These are phyloP conservation scores for Argynnis bischoffii DNA, from an alignment of 2,888 invertebrate genomes.

Conservation along the genomic window DNA sequence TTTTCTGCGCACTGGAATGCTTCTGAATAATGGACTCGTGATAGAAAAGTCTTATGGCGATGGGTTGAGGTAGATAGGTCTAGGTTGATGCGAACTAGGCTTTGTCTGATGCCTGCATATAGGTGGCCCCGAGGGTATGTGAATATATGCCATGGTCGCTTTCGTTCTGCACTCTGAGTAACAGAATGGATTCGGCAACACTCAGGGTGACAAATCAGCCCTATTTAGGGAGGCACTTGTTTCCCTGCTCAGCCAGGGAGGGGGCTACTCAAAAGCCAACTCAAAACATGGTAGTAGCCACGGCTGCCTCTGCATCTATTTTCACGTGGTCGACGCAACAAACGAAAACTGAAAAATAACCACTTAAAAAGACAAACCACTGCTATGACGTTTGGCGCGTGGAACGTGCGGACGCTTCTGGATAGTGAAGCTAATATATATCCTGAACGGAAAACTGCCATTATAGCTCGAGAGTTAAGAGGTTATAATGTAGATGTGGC, in stretches of 20 bases:
- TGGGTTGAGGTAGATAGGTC: constrained; percentile 29
- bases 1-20: too few relatives aligned
- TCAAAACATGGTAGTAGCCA: constrained; percentile 30
- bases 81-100: constrained; percentile 10
- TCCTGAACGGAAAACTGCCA: constrained; percentile 19
- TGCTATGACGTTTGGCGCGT: constrained; percentile 24
- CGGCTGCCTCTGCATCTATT: constrained; percentile 28
- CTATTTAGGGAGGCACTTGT: constrained; percentile 44
- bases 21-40: too few relatives aligned
- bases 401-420: constrained; percentile 10
- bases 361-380: neutral
- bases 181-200: constrained; percentile 19
- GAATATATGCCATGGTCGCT: constrained; percentile 19
- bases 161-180: constrained; percentile 11
- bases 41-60: too few relatives aligned
- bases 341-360: neutral
- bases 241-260: constrained; percentile 39
- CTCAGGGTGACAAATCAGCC: constrained; percentile 37
- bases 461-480: constrained; percentile 14
- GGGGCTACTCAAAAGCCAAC: constrained; percentile 41
- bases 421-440: constrained; percentile 10
- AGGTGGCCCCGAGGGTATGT: constrained; percentile 8
- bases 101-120: constrained; percentile 25
- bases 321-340: constrained; percentile 15
- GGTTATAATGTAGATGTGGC: constrained; percentile 27